phyloP scores from a whole-genome alignment of 1,140 invertebrate species.

The Zaprionus gabonicus region DNA sequence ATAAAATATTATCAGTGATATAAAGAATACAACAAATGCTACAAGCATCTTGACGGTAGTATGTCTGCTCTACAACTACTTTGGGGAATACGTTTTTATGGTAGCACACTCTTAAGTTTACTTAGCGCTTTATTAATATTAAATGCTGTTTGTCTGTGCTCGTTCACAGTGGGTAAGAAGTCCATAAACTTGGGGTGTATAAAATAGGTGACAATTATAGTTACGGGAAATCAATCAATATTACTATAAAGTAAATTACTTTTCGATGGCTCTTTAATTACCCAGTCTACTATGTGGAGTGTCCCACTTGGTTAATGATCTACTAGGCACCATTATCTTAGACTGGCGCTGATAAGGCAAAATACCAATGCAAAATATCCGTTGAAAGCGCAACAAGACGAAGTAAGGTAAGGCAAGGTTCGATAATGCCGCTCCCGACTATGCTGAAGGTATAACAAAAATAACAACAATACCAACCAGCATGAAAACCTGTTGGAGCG shows the following conservation, averaged over 20 bases:
- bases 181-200: constrained; percentile 17
- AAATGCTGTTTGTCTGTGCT: constrained; percentile 43
- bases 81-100: constrained; percentile 26
- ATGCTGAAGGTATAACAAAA: constrained; percentile 31
- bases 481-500: constrained; percentile 65
- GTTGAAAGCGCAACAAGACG: constrained; percentile 40
- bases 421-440: constrained; percentile 54
- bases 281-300: constrained; percentile 65
- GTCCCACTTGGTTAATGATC: constrained; percentile 48
- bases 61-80: constrained; percentile 11
- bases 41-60: constrained; percentile 51
- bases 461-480: constrained; percentile 22
- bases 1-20: constrained; percentile 72
- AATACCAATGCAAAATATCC: constrained; percentile 34
- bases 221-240: constrained; percentile 19
- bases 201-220: constrained; percentile 19
- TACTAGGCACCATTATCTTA: constrained; percentile 60
- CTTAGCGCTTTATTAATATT: constrained; percentile 34
- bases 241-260: constrained; percentile 4
- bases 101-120: constrained; percentile 23
- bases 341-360: constrained; percentile 49
- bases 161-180: constrained; percentile 11
- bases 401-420: constrained; percentile 57
- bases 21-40: constrained; percentile 61
- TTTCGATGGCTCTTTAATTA: constrained; percentile 35